Conservation (phyloP, 2,113 vertebrate species). For the Charina bottae region DNA sequence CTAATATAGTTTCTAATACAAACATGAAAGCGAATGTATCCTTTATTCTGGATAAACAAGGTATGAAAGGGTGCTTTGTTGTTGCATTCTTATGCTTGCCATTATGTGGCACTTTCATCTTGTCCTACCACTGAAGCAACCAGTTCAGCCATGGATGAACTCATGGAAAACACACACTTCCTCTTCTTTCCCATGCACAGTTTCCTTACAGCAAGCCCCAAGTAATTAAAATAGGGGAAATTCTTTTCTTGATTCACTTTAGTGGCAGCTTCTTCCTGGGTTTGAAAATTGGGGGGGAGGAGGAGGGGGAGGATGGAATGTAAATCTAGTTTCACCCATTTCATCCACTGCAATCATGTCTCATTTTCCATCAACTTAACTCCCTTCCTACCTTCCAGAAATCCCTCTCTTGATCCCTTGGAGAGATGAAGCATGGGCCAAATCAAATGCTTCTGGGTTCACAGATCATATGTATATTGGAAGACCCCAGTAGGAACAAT, state of each 20-base stretch:
- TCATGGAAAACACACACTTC: background rate
- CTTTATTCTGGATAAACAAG: slow-evolving; percentile 5
- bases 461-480: background rate
- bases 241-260: background rate
- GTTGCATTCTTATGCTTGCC: background rate
- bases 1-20: background rate
- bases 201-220: background rate
- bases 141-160: background rate
- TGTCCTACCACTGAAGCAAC: background rate
- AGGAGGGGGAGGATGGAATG: background rate
- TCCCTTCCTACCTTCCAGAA: background rate
- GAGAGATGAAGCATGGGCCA: background rate
- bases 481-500: background rate
- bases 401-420: background rate
- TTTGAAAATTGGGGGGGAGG: background rate
- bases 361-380: background rate
- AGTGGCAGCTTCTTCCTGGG: background rate
- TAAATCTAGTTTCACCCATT: background rate
- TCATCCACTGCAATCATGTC: background rate
- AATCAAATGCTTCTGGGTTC: background rate
- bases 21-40: background rate
- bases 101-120: background rate
- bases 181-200: background rate
- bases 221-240: background rate
- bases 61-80: background rate